Percentiles rank a stretch among this genome's conserved stretches.
Evolutionary conservation across 2,888 invertebrate genomes (phyloP).

Genomic region (Agriotes lineatus): DNA sequence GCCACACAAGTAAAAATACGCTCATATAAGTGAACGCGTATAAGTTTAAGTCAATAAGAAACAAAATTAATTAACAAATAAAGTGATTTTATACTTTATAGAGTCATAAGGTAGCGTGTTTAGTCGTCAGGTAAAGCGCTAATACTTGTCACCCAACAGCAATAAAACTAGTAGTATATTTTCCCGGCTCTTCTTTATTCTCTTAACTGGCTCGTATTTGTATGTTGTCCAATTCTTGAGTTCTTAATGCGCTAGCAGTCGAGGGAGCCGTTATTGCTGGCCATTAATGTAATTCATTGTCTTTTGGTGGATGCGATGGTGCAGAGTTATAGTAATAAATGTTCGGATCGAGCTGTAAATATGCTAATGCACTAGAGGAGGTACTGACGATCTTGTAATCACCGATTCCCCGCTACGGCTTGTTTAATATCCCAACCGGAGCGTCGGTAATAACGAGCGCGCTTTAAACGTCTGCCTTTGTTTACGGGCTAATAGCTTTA

Average conservation of each 20-base stretch:
- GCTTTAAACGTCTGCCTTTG: conserved; percentile 8
- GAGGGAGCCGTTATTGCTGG: conserved; percentile 61
- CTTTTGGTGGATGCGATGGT: conserved; percentile 56
- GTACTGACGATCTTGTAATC: conserved; percentile 43
- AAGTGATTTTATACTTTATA: conserved; percentile 64
- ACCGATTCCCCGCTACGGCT: conserved; percentile 33
- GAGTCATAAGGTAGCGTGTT: conserved; percentile 60
- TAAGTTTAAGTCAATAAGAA: conserved; percentile 57
- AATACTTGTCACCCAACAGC: conserved; percentile 63
- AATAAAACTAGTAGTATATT: conserved; percentile 65
- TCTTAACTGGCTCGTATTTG: conserved; percentile 66
- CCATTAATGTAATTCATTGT: conserved; percentile 67
- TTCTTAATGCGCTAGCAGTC: conserved; percentile 63
- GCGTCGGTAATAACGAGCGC: conserved; percentile 19
- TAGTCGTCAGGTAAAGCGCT: conserved; percentile 62
- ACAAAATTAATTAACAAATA: conserved; percentile 65
- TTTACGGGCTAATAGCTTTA: conserved; percentile 19
- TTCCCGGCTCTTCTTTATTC: conserved; percentile 64
- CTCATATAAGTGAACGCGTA: conserved; percentile 21
- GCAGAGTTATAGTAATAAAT: conserved; percentile 52
- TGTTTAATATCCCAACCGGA: conserved; percentile 31
- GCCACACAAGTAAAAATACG: conserved; percentile 24
- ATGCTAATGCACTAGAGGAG: conserved; percentile 46
- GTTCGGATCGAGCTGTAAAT: conserved; percentile 50
- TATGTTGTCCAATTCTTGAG: conserved; percentile 64